phyloP scores from a whole-genome alignment of 2,113 vertebrate genomes.

The Datnioides undecimradiatus region DNA sequence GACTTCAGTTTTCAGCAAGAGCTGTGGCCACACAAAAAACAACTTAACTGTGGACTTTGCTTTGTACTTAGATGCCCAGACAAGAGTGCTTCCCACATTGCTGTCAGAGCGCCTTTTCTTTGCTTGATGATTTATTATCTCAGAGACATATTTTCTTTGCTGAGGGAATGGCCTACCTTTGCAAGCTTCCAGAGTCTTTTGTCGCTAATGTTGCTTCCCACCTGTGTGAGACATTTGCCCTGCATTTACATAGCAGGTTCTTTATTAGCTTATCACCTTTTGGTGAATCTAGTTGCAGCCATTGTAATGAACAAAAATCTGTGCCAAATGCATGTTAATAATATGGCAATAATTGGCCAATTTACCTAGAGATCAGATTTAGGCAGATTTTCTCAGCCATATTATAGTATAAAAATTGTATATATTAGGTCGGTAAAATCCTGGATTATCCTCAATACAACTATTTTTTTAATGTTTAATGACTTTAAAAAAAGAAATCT shows the following conservation, averaged over 20 bases:
- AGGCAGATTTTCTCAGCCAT: neutral
- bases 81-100: neutral
- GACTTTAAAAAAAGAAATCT: no score
- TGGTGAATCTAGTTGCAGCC: neutral
- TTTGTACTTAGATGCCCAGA: constrained; percentile 11
- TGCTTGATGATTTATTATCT: constrained; percentile 62
- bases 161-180: constrained; percentile 46
- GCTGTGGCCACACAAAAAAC: constrained; percentile 20
- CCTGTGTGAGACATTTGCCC: constrained; percentile 13
- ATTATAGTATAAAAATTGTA: neutral
- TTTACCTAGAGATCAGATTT: neutral
- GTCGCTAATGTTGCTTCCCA: constrained; percentile 4
- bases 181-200: constrained; percentile 6
- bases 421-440: neutral
- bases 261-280: neutral
- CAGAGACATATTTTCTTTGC: constrained; percentile 41
- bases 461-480: no score
- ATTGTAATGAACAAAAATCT: constrained; percentile 3
- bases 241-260: neutral
- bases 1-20: constrained; percentile 16
- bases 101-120: constrained; percentile 22
- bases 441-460: neutral
- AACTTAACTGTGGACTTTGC: neutral
- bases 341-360: neutral
- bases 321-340: neutral